Evolutionary conservation across 2,888 invertebrate genomes (phyloP), one percentile per base, ranked within the genome.

Genomic region (Caenorhabditis japonica): DNA sequence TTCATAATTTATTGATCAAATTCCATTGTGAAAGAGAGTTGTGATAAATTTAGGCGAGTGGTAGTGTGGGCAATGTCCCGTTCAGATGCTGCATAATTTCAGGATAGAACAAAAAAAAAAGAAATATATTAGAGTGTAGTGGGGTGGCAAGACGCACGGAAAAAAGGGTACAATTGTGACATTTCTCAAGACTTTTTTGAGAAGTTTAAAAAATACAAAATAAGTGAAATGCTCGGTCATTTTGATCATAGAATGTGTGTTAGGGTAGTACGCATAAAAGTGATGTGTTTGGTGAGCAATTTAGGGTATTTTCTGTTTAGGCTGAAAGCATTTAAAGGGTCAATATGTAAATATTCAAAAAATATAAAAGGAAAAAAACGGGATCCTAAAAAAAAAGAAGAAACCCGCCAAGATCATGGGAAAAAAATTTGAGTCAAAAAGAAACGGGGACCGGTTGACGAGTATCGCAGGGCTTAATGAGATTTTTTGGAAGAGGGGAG

Each of bases 391-490:
- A n/a, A n/a, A n/a, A n/a, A n/a, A n/a, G n/a, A n/a, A n/a, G n/a
- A 52, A 62, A 53, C 62, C 53, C 53, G 62, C 38, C 17, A 41
- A 34, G 49, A 49, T 49, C 49, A 49, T 49, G 49, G 49, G 49
- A 49, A 49, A 10, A 52, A 7, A 17, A n/a, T 4, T 19, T 21
- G 36, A 21, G 21, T 15, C 17, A 30, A 17, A 19, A 30, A 34
- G n/a, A 27, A 33, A 44, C 23, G 7, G 15, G 38, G 60, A 71
- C 71, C 71, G 71, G 71, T 71, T 56, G 62, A 52, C 39, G 71
- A 71, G 71, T 71, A 71, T 71, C 71, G 71, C 71, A 71, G 62
- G 62, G 58, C 21, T 36, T 41, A 46, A 10, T 68, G 66, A 68
- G 58, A 68, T 58, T 39, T 4, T 39, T 39, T 13, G 5, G 39